Evolutionary conservation across 53 echinoderm and acorn worm species (phyloP), one percentile per base, ranked within the genome.

Genomic region (Astropecten irregularis): DNA sequence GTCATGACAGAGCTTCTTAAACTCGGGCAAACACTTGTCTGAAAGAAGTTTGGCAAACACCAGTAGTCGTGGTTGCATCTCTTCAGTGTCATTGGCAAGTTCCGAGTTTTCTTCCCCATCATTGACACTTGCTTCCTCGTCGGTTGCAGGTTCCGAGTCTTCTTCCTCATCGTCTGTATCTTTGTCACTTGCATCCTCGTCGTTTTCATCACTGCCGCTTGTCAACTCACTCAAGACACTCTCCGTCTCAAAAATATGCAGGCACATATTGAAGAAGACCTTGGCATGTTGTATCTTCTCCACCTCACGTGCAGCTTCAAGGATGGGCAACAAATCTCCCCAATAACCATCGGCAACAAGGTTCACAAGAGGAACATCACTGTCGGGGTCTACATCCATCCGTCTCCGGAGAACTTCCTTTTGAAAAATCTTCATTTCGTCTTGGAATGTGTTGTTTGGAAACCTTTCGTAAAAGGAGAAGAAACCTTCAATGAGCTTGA

Each of bases 251-350:
- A 76, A 3, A 2, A 27, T 9, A 36, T 5, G 27, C 56, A 58
- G 42, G 37, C 76, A 76, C 26, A 76, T 56, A 18, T 57, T 76
- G 28, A 15, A 57, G 76, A 76, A 76, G 39, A 76, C 58, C 39
- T 26, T 38, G 21, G 76, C 56, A 13, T 14, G 3, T 56, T 40
- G 7, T 2, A 81, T 44, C 2, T 26, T 19, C 11, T 28, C 63
- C 21, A 64, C 61, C 13, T n/a, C 50, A 32, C 23, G 23, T 30
- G 81, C 22, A 20, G 51, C 13, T 81, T 61, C 32, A 47, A 26
- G 35, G 31, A 62, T 16, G 11, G 81, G 36, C 34, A 19, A 13
- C 18, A 76, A 57, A 13, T 40, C 16, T 21, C 76, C 76, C 76
- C 57, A 76, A 27, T 57, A 76, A 26, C 40, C n/a, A 2, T 21